Percentiles rank a stretch among this genome's conserved stretches.
These are phyloP conservation scores for Marronus borbonicus DNA, from an alignment of 2,888 invertebrate species.

Conservation along the genomic window DNA sequence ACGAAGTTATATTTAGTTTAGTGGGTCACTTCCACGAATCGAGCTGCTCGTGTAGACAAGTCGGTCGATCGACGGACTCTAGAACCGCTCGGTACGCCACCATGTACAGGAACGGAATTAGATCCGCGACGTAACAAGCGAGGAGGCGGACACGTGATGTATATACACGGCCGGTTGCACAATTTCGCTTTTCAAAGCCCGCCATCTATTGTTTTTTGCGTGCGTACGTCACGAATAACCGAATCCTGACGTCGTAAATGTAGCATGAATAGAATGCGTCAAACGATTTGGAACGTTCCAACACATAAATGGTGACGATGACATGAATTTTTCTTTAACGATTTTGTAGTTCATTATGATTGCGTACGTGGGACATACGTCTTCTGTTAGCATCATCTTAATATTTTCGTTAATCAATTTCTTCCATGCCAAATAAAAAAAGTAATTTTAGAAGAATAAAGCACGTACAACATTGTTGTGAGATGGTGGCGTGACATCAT, in stretches of 20 bases:
- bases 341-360: too few relatives aligned
- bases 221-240: conserved; percentile 10
- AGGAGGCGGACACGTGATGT: conserved; percentile 17
- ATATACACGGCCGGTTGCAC: not conserved
- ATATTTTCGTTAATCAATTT: too few relatives aligned
- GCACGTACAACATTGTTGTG: too few relatives aligned
- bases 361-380: too few relatives aligned
- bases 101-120: conserved; percentile 9
- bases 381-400: too few relatives aligned
- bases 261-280: not conserved
- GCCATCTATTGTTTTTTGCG: conserved; percentile 3
- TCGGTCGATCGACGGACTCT: conserved; percentile 35
- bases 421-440: too few relatives aligned
- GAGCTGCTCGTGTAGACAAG: conserved; percentile 38
- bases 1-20: conserved; percentile 50
- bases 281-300: not conserved
- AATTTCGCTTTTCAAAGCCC: conserved; percentile 5
- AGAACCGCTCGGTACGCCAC: not conserved
- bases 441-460: too few relatives aligned
- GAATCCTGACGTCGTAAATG: not conserved
- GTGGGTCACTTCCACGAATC: conserved; percentile 51
- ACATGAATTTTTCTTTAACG: too few relatives aligned
- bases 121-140: conserved; percentile 1
- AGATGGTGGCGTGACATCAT: too few relatives aligned
- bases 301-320: too few relatives aligned